Evolutionary conservation across 2,113 vertebrate species (phyloP), one percentile per base, ranked within the genome.

Genomic region (Sinocyclocheilus grahami): DNA sequence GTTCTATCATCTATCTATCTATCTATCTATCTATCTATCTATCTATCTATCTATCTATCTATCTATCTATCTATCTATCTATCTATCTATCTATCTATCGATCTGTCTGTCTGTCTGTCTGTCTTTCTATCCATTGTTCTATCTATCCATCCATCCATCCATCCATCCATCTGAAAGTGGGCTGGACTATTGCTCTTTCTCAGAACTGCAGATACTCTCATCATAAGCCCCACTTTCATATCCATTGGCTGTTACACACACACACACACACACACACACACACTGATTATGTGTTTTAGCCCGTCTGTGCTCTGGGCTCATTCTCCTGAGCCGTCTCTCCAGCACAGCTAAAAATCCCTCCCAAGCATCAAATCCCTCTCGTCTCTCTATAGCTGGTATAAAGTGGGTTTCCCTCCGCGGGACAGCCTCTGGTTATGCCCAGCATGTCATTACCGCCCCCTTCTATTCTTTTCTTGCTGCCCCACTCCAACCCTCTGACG

Each of bases 101-200:
- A 1, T 82, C 39, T 30, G 0, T 63, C 80, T n/a, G 0, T 20
- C 81, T 37, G 51, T 78, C 85, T 83, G 65, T 60, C 76, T 16
- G 55, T 87, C 65, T 11, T 1, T 83, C 48, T 55, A 3, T 71
- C 24, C 27, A 1, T 27, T 27, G 27, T 27, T 63, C 60, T 2
- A 0, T 91, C 71, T 83, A 78, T 88, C 91, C 88, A 84, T 84
- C 18, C 16, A n/a, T 58, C 46, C 22, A n/a, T 58, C 46, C 22
- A 42, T 48, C 72, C 22, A 69, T 91, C 58, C 78, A 82, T 88
- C 90, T 89, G 86, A 60, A 67, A 67, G 12, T 27, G 9, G 33
- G 18, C 30, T 46, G 3, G 39, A 48, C 13, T 62, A 27, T 60
- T 20, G 11, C 39, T 91, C 27, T 39, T 58, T 78, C 76, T 78